Evolutionary conservation across 2,888 invertebrate genomes (phyloP).

Genomic region (Idaea biselata): DNA sequence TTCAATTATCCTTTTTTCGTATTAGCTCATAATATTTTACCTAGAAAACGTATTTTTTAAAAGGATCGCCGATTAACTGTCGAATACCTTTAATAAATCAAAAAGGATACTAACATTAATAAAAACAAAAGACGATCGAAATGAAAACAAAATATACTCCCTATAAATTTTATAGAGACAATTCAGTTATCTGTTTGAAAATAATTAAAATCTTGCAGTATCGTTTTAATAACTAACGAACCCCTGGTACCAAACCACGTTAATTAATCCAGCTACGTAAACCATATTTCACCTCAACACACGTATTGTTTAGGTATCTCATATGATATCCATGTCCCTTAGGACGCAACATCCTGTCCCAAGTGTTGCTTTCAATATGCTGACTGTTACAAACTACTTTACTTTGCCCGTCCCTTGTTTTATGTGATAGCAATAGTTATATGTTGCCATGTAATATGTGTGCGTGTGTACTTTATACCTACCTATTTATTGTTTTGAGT

Average conservation of each 20-base stretch:
- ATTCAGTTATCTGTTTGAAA: neutral
- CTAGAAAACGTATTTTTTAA: no score
- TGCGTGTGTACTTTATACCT: neutral
- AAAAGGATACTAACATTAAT: no score
- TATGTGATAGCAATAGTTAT: conserved; percentile 25
- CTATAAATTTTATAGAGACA: neutral
- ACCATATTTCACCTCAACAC: neutral
- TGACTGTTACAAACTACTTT: conserved; percentile 48
- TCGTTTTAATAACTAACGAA: neutral
- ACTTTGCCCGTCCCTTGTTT: conserved; percentile 18
- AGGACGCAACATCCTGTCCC: conserved; percentile 53
- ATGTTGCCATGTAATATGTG: neutral
- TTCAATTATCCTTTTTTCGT: no score
- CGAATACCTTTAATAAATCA: no score
- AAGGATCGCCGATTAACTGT: no score
- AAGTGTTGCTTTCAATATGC: conserved; percentile 75
- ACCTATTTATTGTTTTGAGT: neutral
- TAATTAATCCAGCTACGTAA: neutral
- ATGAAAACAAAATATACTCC: neutral
- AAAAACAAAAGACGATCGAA: no score
- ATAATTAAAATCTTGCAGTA: neutral
- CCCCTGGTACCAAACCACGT: neutral
- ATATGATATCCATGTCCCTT: neutral
- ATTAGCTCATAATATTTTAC: no score
- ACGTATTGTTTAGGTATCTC: neutral